Base-by-base conservation (phyloP, 2,888 invertebrate genomes). In the Phlogophora meticulosa region DNA sequence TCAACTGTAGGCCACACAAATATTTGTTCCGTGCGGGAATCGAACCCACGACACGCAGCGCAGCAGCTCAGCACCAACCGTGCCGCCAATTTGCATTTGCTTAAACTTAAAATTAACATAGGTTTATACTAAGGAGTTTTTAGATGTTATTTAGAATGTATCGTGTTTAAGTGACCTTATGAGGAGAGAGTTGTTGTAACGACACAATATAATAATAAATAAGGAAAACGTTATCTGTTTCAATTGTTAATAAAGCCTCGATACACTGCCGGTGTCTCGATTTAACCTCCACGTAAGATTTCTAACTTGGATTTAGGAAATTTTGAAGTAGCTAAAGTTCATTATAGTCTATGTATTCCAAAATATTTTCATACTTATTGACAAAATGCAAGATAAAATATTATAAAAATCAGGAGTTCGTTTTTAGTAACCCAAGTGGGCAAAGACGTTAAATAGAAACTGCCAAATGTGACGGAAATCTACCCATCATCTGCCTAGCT, bases 191-290 rank as follows among this genome's bases (percentile, higher is more conserved):
- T 45, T 28, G 53, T 28, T 68, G 53, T 45, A 73, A 73, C 45
- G 34, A 42, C 48, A 64, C 22, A 55, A 63, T 64, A 56, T 65
- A 22, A 64, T 55, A 73, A 58, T 73, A 73, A 73, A 78, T 36
- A 64, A 40, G n/a, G 78, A 58, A 63, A 73, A 46, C 24, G 66
- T 64, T 73, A 64, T 73, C 79, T 65, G 74, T 64, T 78, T 55
- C 74, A 73, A 73, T 65, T 78, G 74, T 74, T 78, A 59, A 51
- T 72, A 78, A 48, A 45, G 24, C n/a, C 24, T 64, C 58, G 55
- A 46, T 46, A 64, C 72, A 72, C 45, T 51, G 55, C 36, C 36
- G 20, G 20, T 64, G 36, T 55, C 55, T 55, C 32, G 40, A 64
- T 40, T 53, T 22, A 46, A 20, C 20, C 24, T 42, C 15, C 48